These are phyloP conservation scores for Amblyjoppa fuscipennis DNA, from an alignment of 2,888 invertebrate genomes.

Conservation along the genomic window DNA sequence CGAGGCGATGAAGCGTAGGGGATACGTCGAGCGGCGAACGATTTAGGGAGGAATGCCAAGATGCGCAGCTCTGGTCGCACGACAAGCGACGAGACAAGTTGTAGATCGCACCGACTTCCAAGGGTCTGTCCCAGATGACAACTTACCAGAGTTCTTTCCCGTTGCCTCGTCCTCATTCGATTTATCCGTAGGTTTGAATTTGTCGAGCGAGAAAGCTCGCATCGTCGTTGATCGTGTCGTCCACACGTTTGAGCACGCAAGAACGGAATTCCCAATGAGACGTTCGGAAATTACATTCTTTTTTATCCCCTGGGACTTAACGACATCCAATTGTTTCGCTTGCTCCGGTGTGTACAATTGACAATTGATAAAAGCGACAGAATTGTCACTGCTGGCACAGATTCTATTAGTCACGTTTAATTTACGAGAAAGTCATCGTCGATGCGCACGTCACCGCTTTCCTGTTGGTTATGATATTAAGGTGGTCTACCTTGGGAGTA, in stretches of 20 bases:
- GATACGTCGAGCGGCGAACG: too few species aligned
- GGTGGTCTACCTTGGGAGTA: conserved; percentile 4
- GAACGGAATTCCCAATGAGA: conserved; percentile 15
- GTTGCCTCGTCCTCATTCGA: conserved; percentile 13
- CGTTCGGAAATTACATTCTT: conserved; percentile 9
- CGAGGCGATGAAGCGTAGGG: too few species aligned
- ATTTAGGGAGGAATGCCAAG: too few species aligned
- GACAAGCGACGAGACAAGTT: neutral
- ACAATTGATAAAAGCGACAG: neutral
- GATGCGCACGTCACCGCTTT: conserved; percentile 39
- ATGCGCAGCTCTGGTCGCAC: neutral
- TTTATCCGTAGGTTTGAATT: conserved; percentile 30
- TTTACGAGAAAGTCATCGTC: conserved; percentile 18
- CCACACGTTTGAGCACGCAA: neutral
- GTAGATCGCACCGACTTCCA: neutral
- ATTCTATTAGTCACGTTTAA: conserved; percentile 2
- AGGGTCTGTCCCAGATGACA: neutral
- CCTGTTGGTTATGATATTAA: conserved; percentile 10
- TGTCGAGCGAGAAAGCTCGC: conserved; percentile 21
- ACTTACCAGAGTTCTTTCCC: conserved; percentile 50
- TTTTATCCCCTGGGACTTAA: neutral
- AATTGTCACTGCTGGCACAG: neutral
- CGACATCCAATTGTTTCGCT: neutral
- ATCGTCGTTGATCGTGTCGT: conserved; percentile 32
- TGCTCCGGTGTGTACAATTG: neutral